phyloP scores from a whole-genome alignment of 2,797 vertebrate genomes.

The Periparus ater region DNA sequence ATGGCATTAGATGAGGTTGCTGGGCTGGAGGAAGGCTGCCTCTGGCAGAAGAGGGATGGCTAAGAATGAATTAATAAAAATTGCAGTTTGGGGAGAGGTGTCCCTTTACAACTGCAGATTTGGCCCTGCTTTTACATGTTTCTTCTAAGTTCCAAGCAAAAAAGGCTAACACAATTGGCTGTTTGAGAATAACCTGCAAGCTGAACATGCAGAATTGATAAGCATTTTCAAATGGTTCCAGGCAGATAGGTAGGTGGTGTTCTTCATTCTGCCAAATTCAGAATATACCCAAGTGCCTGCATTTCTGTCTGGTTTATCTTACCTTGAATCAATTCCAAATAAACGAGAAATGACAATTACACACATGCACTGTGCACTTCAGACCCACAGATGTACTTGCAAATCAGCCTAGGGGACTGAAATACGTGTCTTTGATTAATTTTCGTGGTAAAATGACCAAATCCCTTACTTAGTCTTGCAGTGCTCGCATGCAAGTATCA shows the following conservation, averaged over 20 bases:
- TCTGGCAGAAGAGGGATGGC: background rate
- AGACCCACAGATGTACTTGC: background rate
- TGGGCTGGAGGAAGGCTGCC: background rate
- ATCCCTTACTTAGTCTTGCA: background rate
- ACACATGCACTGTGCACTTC: background rate
- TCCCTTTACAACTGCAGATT: background rate
- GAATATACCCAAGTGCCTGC: background rate
- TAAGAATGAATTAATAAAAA: background rate
- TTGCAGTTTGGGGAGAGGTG: background rate
- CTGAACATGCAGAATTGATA: background rate
- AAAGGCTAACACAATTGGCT: background rate
- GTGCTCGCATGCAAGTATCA: background rate
- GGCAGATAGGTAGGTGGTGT: background rate
- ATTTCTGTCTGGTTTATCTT: constrained; percentile 7
- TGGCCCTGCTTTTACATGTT: background rate
- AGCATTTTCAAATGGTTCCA: background rate
- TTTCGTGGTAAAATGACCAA: background rate
- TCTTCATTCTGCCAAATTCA: background rate
- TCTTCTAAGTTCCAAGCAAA: background rate
- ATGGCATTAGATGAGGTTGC: background rate
- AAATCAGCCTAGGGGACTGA: background rate
- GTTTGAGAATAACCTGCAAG: background rate
- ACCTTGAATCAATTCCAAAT: background rate
- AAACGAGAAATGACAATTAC: constrained; percentile 5
- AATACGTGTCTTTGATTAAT: background rate